Evolutionary conservation across 2,888 invertebrate species (phyloP).

Genomic region (Adelphocoris suturalis): DNA sequence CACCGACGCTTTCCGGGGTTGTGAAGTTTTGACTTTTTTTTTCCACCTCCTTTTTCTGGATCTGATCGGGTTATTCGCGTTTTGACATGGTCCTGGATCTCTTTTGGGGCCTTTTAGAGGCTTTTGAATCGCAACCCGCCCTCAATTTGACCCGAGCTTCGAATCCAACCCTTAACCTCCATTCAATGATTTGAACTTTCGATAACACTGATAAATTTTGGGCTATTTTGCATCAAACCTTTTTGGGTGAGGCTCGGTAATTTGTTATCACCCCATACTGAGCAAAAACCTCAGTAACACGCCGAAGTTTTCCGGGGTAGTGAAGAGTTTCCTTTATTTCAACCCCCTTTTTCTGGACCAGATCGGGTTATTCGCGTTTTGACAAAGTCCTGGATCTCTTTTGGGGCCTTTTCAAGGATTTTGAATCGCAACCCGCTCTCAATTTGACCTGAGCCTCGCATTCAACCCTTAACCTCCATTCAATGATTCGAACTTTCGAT

Average conservation of each 20-base stretch:
- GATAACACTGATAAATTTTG: neutral
- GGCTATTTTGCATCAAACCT: too few species aligned
- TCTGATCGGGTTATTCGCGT: neutral
- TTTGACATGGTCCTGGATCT: neutral
- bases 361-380: neutral
- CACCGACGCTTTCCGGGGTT: neutral
- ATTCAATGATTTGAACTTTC: neutral
- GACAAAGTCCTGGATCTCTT: neutral
- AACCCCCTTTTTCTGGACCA: neutral
- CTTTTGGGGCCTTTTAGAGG: too few species aligned
- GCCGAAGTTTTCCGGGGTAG: neutral
- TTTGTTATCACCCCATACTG: neutral
- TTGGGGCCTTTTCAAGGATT: too few species aligned
- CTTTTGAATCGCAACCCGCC: slow-evolving; percentile 17
- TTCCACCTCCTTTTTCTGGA: neutral
- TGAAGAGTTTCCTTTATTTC: neutral
- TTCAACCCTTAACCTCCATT: neutral
- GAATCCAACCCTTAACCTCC: neutral
- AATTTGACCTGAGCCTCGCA: neutral
- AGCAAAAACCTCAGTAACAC: neutral
- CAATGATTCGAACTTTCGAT: too few species aligned
- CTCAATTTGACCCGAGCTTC: slow-evolving; percentile 3
- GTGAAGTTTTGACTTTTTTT: neutral
- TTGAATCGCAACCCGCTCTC: slow-evolving; percentile 8
- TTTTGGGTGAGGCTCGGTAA: too few species aligned